Percentiles rank a stretch among this genome's conserved stretches.
These are phyloP conservation scores for Drosophila ambigua DNA, from an alignment of 1,140 invertebrate genomes.

Conservation along the genomic window DNA sequence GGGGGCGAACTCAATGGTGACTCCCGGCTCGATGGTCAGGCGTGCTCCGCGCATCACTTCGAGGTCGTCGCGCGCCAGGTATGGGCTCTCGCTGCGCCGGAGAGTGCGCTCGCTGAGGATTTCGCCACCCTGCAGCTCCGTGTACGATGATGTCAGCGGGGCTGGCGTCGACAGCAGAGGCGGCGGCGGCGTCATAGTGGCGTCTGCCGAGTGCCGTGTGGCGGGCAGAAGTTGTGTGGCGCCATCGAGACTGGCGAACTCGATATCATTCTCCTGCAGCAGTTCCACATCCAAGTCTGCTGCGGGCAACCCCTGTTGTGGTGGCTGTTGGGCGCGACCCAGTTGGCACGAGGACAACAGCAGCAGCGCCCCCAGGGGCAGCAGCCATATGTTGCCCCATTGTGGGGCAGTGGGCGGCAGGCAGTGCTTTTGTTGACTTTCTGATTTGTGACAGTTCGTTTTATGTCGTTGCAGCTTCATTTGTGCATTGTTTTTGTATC, in stretches of 20 bases:
- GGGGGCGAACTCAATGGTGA: constrained; percentile 92
- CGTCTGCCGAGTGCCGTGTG: constrained; percentile 55
- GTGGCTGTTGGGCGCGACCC: constrained; percentile 46
- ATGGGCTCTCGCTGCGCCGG: constrained; percentile 88
- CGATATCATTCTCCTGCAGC: constrained; percentile 72
- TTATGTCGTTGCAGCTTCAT: constrained; percentile 71
- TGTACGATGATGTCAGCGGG: constrained; percentile 50
- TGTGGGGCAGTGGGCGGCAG: constrained; percentile 19
- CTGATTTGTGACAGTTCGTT: constrained; percentile 59
- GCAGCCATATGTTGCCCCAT: constrained; percentile 63
- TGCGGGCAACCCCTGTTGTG: constrained; percentile 13
- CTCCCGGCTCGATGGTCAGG: constrained; percentile 93
- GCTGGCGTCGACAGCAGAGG: constrained; percentile 65
- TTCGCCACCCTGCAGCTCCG: constrained; percentile 82
- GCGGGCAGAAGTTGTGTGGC: constrained; percentile 68
- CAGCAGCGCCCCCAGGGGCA: constrained; percentile 39
- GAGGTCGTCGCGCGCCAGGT: constrained; percentile 91
- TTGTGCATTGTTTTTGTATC: constrained; percentile 74
- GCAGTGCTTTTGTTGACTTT: constrained; percentile 16
- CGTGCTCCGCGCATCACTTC: constrained; percentile 89
- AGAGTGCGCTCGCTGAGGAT: constrained; percentile 85
- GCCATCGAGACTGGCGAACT: constrained; percentile 82
- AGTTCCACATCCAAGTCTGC: constrained; percentile 55
- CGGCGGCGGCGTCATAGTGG: constrained; percentile 62
- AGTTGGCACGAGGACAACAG: constrained; percentile 66